A percentile compares a stretch with the other conserved stretches of the same genome.
These are phyloP conservation scores for Cirrhinus mrigala DNA, from an alignment of 2,797 vertebrate genomes.

Conservation along the genomic window DNA sequence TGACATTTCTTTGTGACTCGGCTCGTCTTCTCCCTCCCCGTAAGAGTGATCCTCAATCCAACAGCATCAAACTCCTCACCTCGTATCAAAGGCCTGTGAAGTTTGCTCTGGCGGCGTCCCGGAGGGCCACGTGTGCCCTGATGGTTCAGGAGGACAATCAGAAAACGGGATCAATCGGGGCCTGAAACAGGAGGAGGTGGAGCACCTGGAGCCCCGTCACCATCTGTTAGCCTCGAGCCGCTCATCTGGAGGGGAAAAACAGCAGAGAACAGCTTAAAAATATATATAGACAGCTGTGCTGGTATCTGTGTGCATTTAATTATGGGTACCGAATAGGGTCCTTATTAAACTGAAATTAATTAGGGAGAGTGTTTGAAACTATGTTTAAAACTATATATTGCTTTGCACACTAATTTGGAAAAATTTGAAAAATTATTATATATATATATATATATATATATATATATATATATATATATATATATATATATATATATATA, in stretches of 20 bases:
- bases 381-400: background rate
- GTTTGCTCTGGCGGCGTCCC: constrained; percentile 43
- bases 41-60: constrained; percentile 43
- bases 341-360: background rate
- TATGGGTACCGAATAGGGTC: too few species aligned
- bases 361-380: background rate
- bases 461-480: too few species aligned
- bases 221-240: constrained; percentile 61
- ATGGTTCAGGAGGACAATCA: constrained; percentile 66
- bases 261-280: background rate
- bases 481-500: too few species aligned
- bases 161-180: constrained; percentile 66
- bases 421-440: too few species aligned
- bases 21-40: background rate
- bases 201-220: constrained; percentile 39
- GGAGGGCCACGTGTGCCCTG: constrained; percentile 55
- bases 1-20: constrained; percentile 61
- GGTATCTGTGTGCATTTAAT: too few species aligned
- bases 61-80: constrained; percentile 21
- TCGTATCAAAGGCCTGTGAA: constrained; percentile 48
- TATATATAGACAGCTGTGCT: background rate
- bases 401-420: background rate
- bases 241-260: background rate
- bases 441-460: too few species aligned
- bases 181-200: constrained; percentile 53